phyloP scores from a whole-genome alignment of 1,140 invertebrate species.

The Pseudomyrmex sp. region DNA sequence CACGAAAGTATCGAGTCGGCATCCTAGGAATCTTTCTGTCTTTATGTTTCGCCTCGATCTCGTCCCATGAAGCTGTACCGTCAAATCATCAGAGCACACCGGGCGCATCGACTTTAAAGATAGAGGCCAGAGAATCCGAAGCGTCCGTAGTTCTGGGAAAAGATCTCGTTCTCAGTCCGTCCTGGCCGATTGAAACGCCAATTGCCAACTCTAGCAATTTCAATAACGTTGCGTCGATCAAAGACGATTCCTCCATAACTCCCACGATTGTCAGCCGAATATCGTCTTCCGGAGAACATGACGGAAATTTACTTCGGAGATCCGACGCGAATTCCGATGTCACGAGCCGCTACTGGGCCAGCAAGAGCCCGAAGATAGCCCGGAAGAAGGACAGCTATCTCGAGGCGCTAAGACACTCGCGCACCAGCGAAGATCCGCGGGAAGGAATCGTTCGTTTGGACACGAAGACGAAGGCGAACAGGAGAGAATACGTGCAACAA shows the following conservation, averaged over 20 bases:
- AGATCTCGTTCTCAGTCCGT: slow-evolving; percentile 31
- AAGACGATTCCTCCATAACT: neutral
- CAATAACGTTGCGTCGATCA: neutral
- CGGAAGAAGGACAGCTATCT: slow-evolving; percentile 81
- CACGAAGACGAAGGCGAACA: slow-evolving; percentile 57
- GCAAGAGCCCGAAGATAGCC: slow-evolving; percentile 42
- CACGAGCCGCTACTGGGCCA: slow-evolving; percentile 12
- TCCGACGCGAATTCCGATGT: neutral
- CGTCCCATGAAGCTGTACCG: slow-evolving; percentile 13
- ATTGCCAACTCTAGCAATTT: neutral
- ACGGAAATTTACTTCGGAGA: neutral
- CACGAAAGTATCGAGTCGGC: neutral
- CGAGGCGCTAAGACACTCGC: slow-evolving; percentile 83
- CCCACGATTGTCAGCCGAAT: neutral
- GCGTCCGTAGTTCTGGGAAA: slow-evolving; percentile 41
- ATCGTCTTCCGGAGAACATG: neutral
- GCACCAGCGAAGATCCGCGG: slow-evolving; percentile 79
- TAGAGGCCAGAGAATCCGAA: slow-evolving; percentile 65
- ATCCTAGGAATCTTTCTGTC: slow-evolving; percentile 2
- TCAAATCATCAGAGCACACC: slow-evolving; percentile 44
- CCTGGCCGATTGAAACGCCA: slow-evolving; percentile 8
- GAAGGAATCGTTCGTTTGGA: slow-evolving; percentile 67
- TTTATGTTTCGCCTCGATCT: neutral
- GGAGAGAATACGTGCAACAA: slow-evolving; percentile 74
- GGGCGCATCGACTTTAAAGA: slow-evolving; percentile 55